A percentile compares a stretch with the other conserved stretches of the same genome.
These are phyloP conservation scores for Lutjanus erythropterus DNA, from an alignment of 2,113 vertebrate genomes.

Conservation along the genomic window DNA sequence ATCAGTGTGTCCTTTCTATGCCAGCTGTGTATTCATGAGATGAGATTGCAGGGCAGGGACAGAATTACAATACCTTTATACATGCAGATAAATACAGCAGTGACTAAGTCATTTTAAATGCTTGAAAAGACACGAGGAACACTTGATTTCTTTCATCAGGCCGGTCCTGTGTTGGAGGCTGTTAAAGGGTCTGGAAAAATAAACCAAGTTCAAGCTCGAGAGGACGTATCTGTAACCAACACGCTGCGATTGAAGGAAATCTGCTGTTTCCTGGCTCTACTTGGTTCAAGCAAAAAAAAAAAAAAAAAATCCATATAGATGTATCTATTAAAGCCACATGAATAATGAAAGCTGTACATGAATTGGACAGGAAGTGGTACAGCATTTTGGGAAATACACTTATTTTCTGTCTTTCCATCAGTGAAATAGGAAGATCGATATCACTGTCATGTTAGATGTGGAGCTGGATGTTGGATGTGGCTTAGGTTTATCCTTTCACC, in stretches of 20 bases:
- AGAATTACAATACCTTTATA: conserved; percentile 62
- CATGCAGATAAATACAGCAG: conserved; percentile 23
- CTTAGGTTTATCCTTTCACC: neutral
- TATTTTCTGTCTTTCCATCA: neutral
- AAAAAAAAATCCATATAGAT: neutral
- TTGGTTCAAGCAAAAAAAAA: neutral
- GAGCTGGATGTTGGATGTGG: neutral
- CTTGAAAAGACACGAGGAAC: conserved; percentile 47
- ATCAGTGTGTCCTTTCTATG: conserved; percentile 65
- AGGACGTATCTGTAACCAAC: neutral
- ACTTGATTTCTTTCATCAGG: conserved; percentile 49
- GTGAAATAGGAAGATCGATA: neutral
- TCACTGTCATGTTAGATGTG: neutral
- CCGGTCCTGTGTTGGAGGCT: conserved; percentile 22
- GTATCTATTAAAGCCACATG: neutral
- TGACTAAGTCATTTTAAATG: conserved; percentile 50
- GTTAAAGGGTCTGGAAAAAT: conserved; percentile 26
- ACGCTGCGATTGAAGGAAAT: neutral
- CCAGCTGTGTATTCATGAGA: conserved; percentile 73
- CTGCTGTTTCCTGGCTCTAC: neutral
- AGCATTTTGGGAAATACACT: neutral
- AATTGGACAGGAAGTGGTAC: neutral
- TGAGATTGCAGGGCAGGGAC: conserved; percentile 55
- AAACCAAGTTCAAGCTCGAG: neutral
- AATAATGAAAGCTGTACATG: neutral